These are phyloP conservation scores for Drosophila paramelanica DNA, from an alignment of 2,888 invertebrate species.

Conservation along the genomic window DNA sequence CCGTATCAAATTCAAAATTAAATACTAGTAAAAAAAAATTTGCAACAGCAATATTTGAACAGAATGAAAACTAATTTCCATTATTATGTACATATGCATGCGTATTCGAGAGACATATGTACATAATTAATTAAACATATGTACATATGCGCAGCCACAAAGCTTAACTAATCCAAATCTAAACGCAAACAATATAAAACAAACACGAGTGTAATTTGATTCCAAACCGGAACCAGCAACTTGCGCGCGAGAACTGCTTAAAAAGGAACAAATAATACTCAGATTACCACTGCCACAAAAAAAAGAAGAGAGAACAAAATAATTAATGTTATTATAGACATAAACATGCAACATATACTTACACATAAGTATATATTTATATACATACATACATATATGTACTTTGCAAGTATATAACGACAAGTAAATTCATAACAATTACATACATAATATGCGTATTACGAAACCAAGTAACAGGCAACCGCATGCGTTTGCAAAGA, in stretches of 20 bases:
- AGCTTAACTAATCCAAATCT: slow-evolving; percentile 22
- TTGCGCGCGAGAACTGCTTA: slow-evolving; percentile 38
- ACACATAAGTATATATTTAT: slow-evolving; percentile 35
- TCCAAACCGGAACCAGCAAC: slow-evolving; percentile 14
- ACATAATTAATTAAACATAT: slow-evolving; percentile 37
- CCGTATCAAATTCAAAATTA: slow-evolving; percentile 36
- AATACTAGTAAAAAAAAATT: slow-evolving; percentile 16
- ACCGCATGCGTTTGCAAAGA: slow-evolving; percentile 54
- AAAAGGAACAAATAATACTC: slow-evolving; percentile 70
- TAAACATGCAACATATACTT: slow-evolving; percentile 38
- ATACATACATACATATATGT: slow-evolving; percentile 44
- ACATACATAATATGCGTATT: slow-evolving; percentile 48
- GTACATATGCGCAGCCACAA: slow-evolving; percentile 40
- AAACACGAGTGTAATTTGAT: slow-evolving; percentile 8
- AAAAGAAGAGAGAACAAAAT: slow-evolving; percentile 37
- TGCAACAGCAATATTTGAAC: slow-evolving; percentile 50
- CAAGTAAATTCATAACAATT: slow-evolving; percentile 44
- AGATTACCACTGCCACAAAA: slow-evolving; percentile 83
- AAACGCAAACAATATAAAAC: slow-evolving; percentile 15
- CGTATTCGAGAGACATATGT: slow-evolving; percentile 37
- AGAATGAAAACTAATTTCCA: slow-evolving; percentile 19
- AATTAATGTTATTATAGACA: slow-evolving; percentile 64
- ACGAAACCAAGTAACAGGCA: slow-evolving; percentile 32
- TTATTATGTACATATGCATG: slow-evolving; percentile 56
- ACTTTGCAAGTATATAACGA: slow-evolving; percentile 55